Evolutionary conservation across 2,888 invertebrate species (phyloP), one percentile per base, ranked within the genome.

Genomic region (Nysson spinosus): DNA sequence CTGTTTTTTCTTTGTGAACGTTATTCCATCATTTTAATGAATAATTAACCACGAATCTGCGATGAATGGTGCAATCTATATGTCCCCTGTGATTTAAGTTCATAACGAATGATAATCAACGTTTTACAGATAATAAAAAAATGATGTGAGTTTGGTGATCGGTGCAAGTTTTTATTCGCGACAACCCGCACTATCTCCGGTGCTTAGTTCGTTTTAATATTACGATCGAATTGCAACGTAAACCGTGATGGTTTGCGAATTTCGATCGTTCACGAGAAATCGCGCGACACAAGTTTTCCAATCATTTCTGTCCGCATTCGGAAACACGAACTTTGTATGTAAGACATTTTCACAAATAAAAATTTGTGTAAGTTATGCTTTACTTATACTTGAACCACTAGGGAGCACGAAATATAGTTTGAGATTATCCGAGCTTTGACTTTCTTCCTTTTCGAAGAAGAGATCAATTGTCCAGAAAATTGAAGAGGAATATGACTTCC

Each of bases 111-210:
- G 66, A 67, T 43, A 65, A 47, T 56, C 66, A 61, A 60, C 68
- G 60, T 68, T 68, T 68, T 68, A 55, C 66, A 66, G 61, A 60
- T 61, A 68, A 68, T 68, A 66, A 68, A 68, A n/a, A 68, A 32
- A 47, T 66, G 56, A 66, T 61, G 60, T 66, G 55, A 68, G 60
- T 68, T 66, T 66, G 67, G 65, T 68, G 68, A 68, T n/a, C 26
- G 28, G 22, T 17, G 32, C 47, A 12, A 24, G 12, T 66, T 44
- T 58, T 67, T 49, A 65, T 58, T 65, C 14, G 12, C 30, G 57
- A 35, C 12, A 12, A 22, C 4, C 32, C 56, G 46, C 12, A 34
- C 12, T 24, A 57, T 44, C 55, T 47, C 9, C 50, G 28, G 34
- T 12, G 14, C 6, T 24, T 14, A 3, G 16, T 51, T 43, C 4